Percentiles rank a stretch among this genome's conserved stretches.
These are phyloP conservation scores for Pangasius larnaudii DNA, from an alignment of 2,797 vertebrate species.

Conservation along the genomic window DNA sequence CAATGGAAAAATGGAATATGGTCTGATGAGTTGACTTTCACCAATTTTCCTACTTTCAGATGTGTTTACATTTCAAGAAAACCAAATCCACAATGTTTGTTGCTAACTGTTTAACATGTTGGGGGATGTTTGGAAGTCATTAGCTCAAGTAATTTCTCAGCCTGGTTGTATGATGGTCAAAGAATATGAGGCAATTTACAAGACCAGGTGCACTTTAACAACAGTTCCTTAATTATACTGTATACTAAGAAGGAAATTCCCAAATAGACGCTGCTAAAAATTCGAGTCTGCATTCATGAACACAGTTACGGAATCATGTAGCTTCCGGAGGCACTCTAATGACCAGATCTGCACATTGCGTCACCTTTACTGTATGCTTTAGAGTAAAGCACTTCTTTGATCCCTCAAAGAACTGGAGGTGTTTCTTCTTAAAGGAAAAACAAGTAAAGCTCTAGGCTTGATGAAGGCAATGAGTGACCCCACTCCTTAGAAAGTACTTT, in stretches of 20 bases:
- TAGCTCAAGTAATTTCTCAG: conserved; percentile 30
- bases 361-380: conserved; percentile 2
- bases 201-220: conserved; percentile 5
- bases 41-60: conserved; percentile 42
- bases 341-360: neutral
- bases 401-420: neutral
- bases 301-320: neutral
- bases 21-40: conserved; percentile 44
- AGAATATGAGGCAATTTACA: conserved; percentile 16
- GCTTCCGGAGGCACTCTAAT: neutral
- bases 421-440: neutral
- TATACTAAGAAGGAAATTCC: neutral
- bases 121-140: conserved; percentile 26
- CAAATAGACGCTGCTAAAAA: neutral
- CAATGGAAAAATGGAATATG: conserved; percentile 44
- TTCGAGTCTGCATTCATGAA: neutral
- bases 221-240: neutral
- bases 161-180: conserved; percentile 4
- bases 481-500: neutral
- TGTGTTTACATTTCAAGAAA: conserved; percentile 46
- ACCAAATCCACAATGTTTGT: conserved; percentile 35
- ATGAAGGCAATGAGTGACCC: neutral
- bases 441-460: neutral
- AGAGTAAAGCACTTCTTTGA: neutral
- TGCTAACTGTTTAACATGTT: conserved; percentile 38